Evolutionary conservation across 2,113 vertebrate genomes (phyloP).

Genomic region (Clarias macrocephalus): DNA sequence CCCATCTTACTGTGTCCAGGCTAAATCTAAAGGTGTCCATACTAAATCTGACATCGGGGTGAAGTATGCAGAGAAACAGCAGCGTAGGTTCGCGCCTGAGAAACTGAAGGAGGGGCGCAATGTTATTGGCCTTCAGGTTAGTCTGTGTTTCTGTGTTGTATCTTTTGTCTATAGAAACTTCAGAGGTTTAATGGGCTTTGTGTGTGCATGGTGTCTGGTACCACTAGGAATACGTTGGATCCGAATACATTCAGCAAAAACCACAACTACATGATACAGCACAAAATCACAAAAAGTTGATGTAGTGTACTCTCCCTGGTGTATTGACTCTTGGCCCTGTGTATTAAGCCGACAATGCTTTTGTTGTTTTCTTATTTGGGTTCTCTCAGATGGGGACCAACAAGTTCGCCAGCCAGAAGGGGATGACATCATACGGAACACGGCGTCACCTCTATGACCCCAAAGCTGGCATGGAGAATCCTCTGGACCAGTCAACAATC

Average conservation of each 20-base stretch:
- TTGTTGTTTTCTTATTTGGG: not conserved
- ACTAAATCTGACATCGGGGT: constrained; percentile 84
- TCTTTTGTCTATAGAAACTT: not conserved
- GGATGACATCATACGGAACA: constrained; percentile 93
- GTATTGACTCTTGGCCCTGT: not conserved
- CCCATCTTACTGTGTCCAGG: constrained; percentile 64
- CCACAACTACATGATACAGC: not conserved
- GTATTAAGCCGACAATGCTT: not conserved
- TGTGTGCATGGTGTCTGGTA: not conserved
- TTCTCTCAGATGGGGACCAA: constrained; percentile 89
- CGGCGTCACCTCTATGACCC: constrained; percentile 90
- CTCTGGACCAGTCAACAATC: constrained; percentile 89
- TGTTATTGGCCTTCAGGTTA: constrained; percentile 90
- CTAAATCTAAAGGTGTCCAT: constrained; percentile 86
- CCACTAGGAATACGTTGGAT: not conserved
- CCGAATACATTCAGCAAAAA: not conserved
- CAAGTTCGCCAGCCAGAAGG: constrained; percentile 92
- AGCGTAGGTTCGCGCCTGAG: constrained; percentile 82
- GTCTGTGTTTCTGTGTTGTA: constrained; percentile 20
- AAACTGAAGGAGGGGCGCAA: constrained; percentile 88
- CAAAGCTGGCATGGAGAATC: constrained; percentile 83
- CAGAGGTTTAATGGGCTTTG: not conserved
- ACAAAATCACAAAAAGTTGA: not conserved
- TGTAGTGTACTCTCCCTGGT: not conserved
- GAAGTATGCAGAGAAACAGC: constrained; percentile 88